Conservation (phyloP, 35 echinoderm and acorn worm genomes). For the Acanthaster planci region DNA sequence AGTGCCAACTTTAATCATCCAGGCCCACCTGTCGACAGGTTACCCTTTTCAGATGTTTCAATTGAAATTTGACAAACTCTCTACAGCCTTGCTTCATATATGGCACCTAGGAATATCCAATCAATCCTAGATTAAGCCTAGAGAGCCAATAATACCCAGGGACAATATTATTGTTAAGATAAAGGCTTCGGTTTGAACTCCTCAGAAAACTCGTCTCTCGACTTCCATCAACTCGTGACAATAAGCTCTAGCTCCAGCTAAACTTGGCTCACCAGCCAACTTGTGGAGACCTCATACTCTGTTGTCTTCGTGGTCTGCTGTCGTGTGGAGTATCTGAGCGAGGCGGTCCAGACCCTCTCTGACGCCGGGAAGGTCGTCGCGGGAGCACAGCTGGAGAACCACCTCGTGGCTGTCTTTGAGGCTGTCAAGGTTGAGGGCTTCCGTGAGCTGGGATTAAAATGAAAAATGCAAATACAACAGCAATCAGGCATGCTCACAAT, state of each 20-base stretch:
- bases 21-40: no score
- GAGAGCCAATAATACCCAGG: neutral
- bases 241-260: neutral
- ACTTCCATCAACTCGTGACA: neutral
- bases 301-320: slow-evolving; percentile 9
- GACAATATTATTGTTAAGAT: neutral
- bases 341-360: slow-evolving; percentile 2
- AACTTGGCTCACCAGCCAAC: neutral
- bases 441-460: neutral
- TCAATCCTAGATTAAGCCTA: neutral
- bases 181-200: neutral
- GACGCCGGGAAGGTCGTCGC: neutral
- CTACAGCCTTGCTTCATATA: no score
- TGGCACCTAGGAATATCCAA: neutral
- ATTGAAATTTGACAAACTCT: no score
- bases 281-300: neutral
- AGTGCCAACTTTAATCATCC: no score
- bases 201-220: neutral
- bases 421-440: slow-evolving; percentile 15
- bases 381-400: neutral
- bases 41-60: no score
- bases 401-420: neutral
- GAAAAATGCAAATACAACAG: neutral
- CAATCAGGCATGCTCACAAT: no score
- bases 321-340: slow-evolving; percentile 11